Evolutionary conservation across 1,140 invertebrate species (phyloP).

Genomic region (Ceratosolen fusciceps): DNA sequence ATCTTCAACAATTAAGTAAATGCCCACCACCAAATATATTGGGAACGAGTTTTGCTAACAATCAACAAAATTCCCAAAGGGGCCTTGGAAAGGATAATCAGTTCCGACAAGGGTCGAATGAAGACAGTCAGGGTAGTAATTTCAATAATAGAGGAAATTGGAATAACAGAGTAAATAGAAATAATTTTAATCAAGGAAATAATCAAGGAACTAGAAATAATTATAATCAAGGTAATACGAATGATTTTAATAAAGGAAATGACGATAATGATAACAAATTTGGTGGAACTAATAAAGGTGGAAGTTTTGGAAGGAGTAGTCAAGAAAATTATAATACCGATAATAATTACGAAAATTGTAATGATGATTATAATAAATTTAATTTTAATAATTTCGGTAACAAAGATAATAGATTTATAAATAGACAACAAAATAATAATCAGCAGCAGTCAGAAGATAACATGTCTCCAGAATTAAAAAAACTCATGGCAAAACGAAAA

Average conservation of each 20-base stretch:
- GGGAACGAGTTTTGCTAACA: neutral
- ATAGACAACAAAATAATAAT: slow-evolving; percentile 23
- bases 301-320: slow-evolving; percentile 15
- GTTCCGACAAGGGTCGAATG: slow-evolving; percentile 10
- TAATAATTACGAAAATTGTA: slow-evolving; percentile 27
- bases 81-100: slow-evolving; percentile 20
- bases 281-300: slow-evolving; percentile 43
- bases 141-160: slow-evolving; percentile 45
- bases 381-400: slow-evolving; percentile 18
- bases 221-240: slow-evolving; percentile 48
- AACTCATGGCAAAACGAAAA: slow-evolving; percentile 67
- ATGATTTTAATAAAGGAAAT: slow-evolving; percentile 37
- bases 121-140: slow-evolving; percentile 35
- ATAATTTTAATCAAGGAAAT: slow-evolving; percentile 41
- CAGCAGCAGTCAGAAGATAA: slow-evolving; percentile 50
- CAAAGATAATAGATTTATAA: slow-evolving; percentile 33
- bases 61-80: slow-evolving; percentile 19
- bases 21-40: slow-evolving; percentile 11
- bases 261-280: slow-evolving; percentile 52
- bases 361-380: neutral
- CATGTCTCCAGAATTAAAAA: slow-evolving; percentile 64
- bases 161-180: slow-evolving; percentile 53
- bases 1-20: slow-evolving; percentile 20
- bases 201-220: slow-evolving; percentile 55
- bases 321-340: slow-evolving; percentile 28